Base-by-base conservation (phyloP, 1,140 invertebrate species). In the Trichonephila clavata region DNA sequence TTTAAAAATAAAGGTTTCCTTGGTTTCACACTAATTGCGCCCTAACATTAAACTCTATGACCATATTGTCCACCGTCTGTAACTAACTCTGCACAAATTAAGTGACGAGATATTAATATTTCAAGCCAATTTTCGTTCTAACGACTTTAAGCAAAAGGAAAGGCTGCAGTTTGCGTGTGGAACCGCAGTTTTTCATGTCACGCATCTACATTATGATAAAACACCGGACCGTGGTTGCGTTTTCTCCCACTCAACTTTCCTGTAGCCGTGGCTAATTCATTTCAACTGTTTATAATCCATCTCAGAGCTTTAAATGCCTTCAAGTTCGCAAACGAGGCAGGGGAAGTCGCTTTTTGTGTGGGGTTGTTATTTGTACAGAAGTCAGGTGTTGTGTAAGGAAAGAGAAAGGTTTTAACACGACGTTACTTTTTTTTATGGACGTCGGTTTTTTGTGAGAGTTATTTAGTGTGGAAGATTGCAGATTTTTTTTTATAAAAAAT, bases 61-160 rank as follows among this genome's bases (percentile, higher is more conserved):
- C 65, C n/a, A 68, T 24, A 24, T 68, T 68, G 65, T 32, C 71
- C 71, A 2, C 71, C 14, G 16, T 77, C 27, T 68, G 4, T 16
- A 77, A 39, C 71, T 77, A 27, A 39, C 71, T 32, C 24, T 21
- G n/a, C 57, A 27, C 84, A 60, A 86, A 63, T 86, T 63, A 86
- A 86, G 84, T 86, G 84, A 86, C 84, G 84, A 61, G 84, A 32
- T 57, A 88, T 88, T 88, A 71, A 88, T 88, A 88, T 88, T 88
- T 88, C 63, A 88, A 5, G 21, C 63, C 32, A 88, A 88, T 88
- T 50, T 68, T 43, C 32, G 21, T 50, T 61, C 27, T 68, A 27
- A 71, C 21, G 60, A 39, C 86, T 32, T 6, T 10, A 0, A 27
- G 86, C 10, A 27, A 32, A 21, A 63, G 27, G 63, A 87, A 65